Percentiles rank a stretch among this genome's conserved stretches.
Evolutionary conservation across 2,113 vertebrate genomes (phyloP).

Genomic region (Manacus vitellinus): DNA sequence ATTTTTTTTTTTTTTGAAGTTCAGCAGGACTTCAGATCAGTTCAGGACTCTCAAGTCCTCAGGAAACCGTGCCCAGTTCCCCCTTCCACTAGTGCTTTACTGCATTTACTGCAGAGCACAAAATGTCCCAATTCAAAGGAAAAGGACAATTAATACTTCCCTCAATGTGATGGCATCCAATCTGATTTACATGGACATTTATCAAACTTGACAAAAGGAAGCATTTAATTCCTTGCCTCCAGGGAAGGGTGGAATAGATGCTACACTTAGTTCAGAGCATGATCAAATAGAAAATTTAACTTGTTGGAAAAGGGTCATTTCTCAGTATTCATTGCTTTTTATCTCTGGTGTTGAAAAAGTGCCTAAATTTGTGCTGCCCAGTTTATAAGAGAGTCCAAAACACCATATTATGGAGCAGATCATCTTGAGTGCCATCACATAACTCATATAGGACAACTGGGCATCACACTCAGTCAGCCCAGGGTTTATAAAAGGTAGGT

Average conservation of each 20-base stretch:
- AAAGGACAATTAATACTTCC: background rate
- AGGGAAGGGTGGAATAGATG: background rate
- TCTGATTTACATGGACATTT: background rate
- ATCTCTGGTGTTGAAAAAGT: background rate
- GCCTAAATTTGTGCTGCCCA: accelerated
- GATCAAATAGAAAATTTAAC: background rate
- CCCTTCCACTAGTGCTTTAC: background rate
- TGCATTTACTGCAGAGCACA: background rate
- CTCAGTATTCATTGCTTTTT: background rate
- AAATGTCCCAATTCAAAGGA: background rate
- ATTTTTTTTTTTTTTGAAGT: background rate
- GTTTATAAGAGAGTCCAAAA: background rate
- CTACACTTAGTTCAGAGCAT: background rate
- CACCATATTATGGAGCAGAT: background rate
- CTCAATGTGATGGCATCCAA: background rate
- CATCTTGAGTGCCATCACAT: background rate
- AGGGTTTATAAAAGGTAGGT: background rate
- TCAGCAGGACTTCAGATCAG: background rate
- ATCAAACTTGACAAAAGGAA: background rate
- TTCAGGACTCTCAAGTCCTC: background rate
- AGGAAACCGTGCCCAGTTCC: background rate
- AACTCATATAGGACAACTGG: background rate
- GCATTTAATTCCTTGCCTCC: background rate
- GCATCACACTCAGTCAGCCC: background rate
- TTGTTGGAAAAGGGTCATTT: background rate